Conservation (phyloP, 2,113 vertebrate species). For the Pollachius pollachius region DNA sequence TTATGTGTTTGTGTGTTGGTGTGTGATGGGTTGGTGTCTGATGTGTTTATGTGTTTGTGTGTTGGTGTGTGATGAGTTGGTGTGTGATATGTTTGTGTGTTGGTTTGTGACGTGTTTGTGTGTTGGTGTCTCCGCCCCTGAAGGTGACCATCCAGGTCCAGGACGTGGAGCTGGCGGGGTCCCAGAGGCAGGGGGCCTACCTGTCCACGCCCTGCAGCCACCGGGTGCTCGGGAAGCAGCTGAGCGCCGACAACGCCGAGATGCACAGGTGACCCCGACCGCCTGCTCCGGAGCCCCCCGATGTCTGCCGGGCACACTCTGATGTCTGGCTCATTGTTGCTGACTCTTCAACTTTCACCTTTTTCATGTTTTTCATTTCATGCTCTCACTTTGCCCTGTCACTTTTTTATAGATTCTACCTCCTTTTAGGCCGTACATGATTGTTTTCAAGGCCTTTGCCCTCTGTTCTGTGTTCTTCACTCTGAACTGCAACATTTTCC, state of each 20-base stretch:
- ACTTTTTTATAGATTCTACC: too few relatives aligned
- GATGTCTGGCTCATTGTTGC: not conserved
- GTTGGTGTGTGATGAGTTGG: too few relatives aligned
- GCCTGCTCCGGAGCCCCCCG: constrained; percentile 18
- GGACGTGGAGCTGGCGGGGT: constrained; percentile 82
- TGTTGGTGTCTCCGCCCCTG: not conserved
- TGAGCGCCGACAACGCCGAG: constrained; percentile 95
- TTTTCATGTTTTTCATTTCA: not conserved
- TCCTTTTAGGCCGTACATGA: too few relatives aligned
- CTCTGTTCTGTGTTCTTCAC: too few relatives aligned
- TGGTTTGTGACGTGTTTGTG: too few relatives aligned
- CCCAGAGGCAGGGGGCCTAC: constrained; percentile 78
- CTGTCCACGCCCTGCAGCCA: constrained; percentile 87
- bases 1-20: not conserved
- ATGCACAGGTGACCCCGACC: constrained; percentile 84
- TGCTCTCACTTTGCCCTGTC: too few relatives aligned
- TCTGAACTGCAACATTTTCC: too few relatives aligned
- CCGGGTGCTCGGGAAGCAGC: constrained; percentile 93
- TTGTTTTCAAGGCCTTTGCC: too few relatives aligned
- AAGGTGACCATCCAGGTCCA: constrained; percentile 95
- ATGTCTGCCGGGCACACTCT: constrained; percentile 10
- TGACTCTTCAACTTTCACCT: not conserved
- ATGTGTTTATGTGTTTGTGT: too few relatives aligned
- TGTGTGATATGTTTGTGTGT: too few relatives aligned
- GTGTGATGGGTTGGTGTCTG: too few relatives aligned